Conservation (phyloP, 2,113 vertebrate genomes). For the Galemys pyrenaicus region DNA sequence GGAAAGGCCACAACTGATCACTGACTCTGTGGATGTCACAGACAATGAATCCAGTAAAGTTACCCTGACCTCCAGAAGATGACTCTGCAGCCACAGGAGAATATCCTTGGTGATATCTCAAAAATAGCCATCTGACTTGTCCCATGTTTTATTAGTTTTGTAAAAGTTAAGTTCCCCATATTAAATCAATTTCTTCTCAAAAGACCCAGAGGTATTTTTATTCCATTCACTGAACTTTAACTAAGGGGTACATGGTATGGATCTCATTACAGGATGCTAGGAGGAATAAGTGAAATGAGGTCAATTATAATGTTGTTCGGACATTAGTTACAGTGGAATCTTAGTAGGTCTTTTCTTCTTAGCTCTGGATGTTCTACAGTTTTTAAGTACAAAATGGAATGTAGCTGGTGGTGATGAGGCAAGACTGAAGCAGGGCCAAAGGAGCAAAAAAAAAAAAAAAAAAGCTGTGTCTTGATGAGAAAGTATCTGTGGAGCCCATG, state of each 20-base stretch:
- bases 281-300: conserved; percentile 6
- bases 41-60: neutral
- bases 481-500: neutral
- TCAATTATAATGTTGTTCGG: neutral
- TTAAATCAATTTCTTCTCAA: neutral
- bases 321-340: neutral
- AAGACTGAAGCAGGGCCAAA: neutral
- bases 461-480: neutral
- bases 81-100: neutral
- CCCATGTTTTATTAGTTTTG: neutral
- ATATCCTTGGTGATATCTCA: neutral
- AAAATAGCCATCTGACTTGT: neutral
- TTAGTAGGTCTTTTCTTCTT: neutral
- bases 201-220: neutral
- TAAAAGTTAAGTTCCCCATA: neutral
- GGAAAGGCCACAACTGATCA: accelerated
- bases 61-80: neutral
- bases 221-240: neutral
- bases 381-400: neutral
- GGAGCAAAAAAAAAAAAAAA: neutral
- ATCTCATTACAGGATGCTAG: neutral
- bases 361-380: neutral
- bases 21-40: neutral
- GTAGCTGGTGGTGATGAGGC: neutral
- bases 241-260: neutral